Evolutionary conservation across 2,888 invertebrate genomes (phyloP), one percentile per base, ranked within the genome.

Genomic region (Elgonia sp.): DNA sequence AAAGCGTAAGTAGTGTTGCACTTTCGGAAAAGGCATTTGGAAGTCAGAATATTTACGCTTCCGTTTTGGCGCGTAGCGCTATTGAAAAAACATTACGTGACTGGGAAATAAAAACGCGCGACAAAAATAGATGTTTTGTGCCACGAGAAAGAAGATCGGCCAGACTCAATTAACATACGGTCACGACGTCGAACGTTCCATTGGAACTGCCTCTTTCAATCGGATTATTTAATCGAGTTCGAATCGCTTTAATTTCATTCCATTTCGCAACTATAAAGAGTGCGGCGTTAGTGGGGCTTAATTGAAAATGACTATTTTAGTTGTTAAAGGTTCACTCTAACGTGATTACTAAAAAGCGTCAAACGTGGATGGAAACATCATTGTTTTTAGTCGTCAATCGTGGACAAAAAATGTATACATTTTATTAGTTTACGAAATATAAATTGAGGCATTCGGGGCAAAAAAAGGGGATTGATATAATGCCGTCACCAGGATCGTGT

Each of bases 1-100:
- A 29, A 29, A 29, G 29, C 29, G 29, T 29, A 29, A 29, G 29
- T 29, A 29, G 3, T 29, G 3, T 5, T 29, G 29, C 5, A 29
- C 29, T 29, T 29, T 29, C 29, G 29, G 3, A n/a, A n/a, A n/a
- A n/a, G n/a, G 14, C 60, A 40, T 80, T 75, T 73, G 69, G 60
- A 80, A 72, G 53, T 55, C 46, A 67, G 73, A 80, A 85, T 85
- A 80, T 80, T 85, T 85, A 80, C 67, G 75, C 67, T 80, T 80
- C 73, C 73, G 67, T 75, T 79, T 73, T 60, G 60, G 75, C 55
- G 57, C 40, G 75, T 65, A 60, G 21, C 50, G 60, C 73, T 75
- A 85, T 85, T 80, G 67, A 81, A 63, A 81, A 81, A 81, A 76
- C 76, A 82, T 77, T 86, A 86, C 86, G 86, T 82, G 86, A 81